Conservation (phyloP, 35 echinoderm and acorn worm genomes). For the Heliocidaris erythrogramma region DNA sequence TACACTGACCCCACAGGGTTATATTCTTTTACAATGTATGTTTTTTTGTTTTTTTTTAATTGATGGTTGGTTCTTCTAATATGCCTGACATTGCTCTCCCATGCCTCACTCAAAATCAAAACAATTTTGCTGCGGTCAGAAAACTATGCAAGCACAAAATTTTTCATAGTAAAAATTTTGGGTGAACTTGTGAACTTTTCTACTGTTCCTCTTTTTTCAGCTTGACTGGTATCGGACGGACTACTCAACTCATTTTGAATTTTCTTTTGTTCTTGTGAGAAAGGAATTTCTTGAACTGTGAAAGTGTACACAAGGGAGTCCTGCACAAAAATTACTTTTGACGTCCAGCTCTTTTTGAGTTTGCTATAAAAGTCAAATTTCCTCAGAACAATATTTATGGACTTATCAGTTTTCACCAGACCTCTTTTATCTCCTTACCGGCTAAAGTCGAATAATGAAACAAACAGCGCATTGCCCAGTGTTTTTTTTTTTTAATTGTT, state of each 20-base stretch:
- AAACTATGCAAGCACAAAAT: conserved; percentile 10
- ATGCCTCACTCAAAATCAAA: background rate
- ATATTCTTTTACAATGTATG: no score
- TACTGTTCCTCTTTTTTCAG: background rate
- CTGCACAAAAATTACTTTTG: background rate
- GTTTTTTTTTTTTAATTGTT: no score
- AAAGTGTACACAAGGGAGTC: background rate
- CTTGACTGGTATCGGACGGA: background rate
- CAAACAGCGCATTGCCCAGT: no score
- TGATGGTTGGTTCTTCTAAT: no score
- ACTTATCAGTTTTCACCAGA: background rate
- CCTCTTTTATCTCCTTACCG: no score
- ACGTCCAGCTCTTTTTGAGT: background rate
- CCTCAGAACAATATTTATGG: background rate
- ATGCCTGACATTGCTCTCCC: no score
- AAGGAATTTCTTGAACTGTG: background rate
- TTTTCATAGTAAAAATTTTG: background rate
- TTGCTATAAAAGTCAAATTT: background rate
- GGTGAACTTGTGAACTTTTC: background rate
- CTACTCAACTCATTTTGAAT: background rate
- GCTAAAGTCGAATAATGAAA: no score
- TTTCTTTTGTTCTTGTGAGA: background rate
- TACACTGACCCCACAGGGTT: no score
- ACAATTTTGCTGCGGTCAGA: background rate
- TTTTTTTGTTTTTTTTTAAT: no score